Conservation (phyloP, 2,797 vertebrate genomes). For the Macroramphosus scolopax region DNA sequence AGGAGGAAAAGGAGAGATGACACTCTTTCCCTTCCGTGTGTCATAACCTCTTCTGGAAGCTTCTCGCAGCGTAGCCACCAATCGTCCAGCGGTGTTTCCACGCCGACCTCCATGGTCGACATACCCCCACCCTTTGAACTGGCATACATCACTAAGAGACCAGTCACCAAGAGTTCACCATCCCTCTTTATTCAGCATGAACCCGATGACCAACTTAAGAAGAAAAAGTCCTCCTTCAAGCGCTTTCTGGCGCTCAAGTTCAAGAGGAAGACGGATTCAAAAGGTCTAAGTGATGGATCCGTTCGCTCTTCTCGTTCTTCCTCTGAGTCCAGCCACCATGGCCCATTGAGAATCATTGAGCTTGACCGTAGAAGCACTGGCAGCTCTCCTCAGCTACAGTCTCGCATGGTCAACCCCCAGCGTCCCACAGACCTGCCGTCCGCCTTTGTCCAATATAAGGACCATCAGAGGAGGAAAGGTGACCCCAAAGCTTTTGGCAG, state of each 20-base stretch:
- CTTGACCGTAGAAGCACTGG: conserved; percentile 86
- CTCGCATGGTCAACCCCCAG: conserved; percentile 77
- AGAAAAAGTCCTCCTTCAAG: conserved; percentile 97
- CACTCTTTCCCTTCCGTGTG: conserved; percentile 86
- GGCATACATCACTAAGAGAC: conserved; percentile 94
- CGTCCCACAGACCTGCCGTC: conserved; percentile 82
- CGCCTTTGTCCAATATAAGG: conserved; percentile 85
- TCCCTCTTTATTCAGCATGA: conserved; percentile 90
- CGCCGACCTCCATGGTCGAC: conserved; percentile 90
- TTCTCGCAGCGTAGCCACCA: conserved; percentile 90
- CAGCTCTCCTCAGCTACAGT: conserved; percentile 86
- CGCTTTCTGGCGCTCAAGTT: conserved; percentile 92
- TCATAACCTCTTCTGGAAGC: conserved; percentile 91
- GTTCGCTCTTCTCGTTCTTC: conserved; percentile 91
- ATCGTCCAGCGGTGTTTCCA: conserved; percentile 88
- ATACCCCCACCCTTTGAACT: conserved; percentile 97
- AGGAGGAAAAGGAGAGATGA: conserved; percentile 85
- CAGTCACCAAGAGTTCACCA: conserved; percentile 96
- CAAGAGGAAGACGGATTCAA: conserved; percentile 88
- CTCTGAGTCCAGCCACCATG: conserved; percentile 94
- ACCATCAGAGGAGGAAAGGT: conserved; percentile 84
- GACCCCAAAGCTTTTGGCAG: conserved; percentile 80
- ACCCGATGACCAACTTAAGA: conserved; percentile 84
- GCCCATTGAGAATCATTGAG: conserved; percentile 84
- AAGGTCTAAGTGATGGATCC: conserved; percentile 85